Conservation (phyloP, 2,113 vertebrate species). For the Mormyrus lacerda region DNA sequence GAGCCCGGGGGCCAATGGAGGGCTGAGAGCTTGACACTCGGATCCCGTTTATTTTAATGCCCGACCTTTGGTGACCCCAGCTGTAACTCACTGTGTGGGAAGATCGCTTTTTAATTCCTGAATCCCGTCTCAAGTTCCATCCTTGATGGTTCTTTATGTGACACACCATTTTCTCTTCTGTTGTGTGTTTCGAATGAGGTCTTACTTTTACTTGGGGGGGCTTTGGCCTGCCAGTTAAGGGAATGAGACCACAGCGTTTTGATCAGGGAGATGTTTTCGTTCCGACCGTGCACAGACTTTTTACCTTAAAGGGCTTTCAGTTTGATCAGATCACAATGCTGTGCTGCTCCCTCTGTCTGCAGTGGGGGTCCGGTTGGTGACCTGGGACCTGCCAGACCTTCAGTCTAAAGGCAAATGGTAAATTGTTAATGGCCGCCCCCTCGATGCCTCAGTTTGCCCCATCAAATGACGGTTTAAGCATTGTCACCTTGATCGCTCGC, state of each 20-base stretch:
- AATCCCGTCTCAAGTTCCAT: not conserved
- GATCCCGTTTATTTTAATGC: constrained; percentile 42
- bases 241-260: constrained; percentile 15
- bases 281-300: not conserved
- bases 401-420: not conserved
- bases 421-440: not conserved
- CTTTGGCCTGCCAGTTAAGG: not conserved
- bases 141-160: not conserved
- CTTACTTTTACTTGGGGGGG: not conserved
- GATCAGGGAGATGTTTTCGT: constrained; percentile 9
- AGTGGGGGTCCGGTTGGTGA: not conserved
- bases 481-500: not conserved
- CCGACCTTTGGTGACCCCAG: constrained; percentile 21
- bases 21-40: constrained; percentile 15
- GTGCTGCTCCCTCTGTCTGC: not conserved
- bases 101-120: not conserved
- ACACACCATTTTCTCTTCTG: not conserved
- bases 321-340: not conserved
- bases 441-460: not conserved
- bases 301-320: constrained; percentile 5
- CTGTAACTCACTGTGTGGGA: not conserved
- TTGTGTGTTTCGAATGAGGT: not conserved
- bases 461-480: not conserved
- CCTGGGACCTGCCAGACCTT: not conserved
- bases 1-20: not conserved